Evolutionary conservation across 2,888 invertebrate species (phyloP).

Genomic region (Gryllus longicercus): DNA sequence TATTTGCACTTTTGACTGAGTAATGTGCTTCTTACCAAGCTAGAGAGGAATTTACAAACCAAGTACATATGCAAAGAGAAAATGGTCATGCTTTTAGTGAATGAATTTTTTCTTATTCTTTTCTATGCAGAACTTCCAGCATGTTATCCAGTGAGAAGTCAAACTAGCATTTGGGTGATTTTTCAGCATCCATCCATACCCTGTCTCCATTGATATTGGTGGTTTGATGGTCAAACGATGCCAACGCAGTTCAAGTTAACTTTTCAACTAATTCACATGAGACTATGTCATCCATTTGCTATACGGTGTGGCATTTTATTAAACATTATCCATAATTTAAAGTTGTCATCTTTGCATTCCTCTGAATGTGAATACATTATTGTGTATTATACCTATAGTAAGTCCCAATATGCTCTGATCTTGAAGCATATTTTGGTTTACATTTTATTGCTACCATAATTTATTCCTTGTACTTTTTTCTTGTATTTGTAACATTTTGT

Average conservation of each 20-base stretch:
- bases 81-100: conserved; percentile 17
- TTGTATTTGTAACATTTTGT: conserved; percentile 6
- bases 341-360: conserved; percentile 17
- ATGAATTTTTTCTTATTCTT: conserved; percentile 3
- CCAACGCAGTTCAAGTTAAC: background rate
- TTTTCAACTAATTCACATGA: background rate
- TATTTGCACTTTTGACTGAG: background rate
- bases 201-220: conserved; percentile 9
- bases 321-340: background rate
- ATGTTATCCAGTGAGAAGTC: background rate
- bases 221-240: background rate
- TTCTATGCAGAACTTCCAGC: conserved; percentile 17
- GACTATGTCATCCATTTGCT: background rate
- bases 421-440: background rate
- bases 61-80: background rate
- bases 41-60: background rate
- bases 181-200: background rate
- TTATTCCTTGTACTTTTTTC: background rate
- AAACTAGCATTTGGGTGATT: conserved; percentile 1
- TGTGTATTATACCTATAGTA: conserved; percentile 7
- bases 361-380: conserved; percentile 1
- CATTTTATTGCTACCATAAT: conserved; percentile 17
- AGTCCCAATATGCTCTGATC: background rate
- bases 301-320: conserved; percentile 17
- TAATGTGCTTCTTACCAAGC: background rate